A percentile compares a stretch with the other conserved stretches of the same genome.
phyloP scores from a whole-genome alignment of 2,113 vertebrate species.

The Dendrocopos noguchii region DNA sequence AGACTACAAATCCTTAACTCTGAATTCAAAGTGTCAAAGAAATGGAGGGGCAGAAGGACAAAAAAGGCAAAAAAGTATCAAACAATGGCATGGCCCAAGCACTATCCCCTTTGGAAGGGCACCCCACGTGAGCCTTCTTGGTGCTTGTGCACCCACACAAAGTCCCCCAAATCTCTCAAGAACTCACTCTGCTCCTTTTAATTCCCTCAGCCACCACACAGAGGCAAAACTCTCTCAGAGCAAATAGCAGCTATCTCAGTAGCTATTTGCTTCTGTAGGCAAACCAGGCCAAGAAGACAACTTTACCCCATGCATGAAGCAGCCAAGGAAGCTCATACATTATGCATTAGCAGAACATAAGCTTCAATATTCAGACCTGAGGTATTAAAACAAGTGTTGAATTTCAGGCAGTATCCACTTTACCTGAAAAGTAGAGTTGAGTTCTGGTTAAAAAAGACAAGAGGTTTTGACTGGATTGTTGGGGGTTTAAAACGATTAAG shows the following conservation, averaged over 20 bases:
- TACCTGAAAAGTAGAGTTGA: conserved; percentile 64
- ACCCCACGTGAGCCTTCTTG: accelerated
- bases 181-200: conserved; percentile 13
- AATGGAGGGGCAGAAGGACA: not conserved
- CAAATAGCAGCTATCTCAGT: conserved; percentile 26
- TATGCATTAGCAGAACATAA: conserved; percentile 48
- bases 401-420: conserved; percentile 68
- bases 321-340: conserved; percentile 60
- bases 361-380: conserved; percentile 46
- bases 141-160: not conserved
- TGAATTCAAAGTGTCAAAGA: not conserved
- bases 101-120: not conserved
- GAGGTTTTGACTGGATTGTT: not conserved
- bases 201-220: conserved; percentile 45
- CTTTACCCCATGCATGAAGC: conserved; percentile 52
- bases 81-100: not conserved
- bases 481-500: not conserved
- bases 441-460: conserved; percentile 31
- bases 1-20: not conserved
- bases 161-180: not conserved
- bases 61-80: not conserved
- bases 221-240: conserved; percentile 53
- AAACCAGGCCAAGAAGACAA: conserved; percentile 47
- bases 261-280: conserved; percentile 56
- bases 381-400: conserved; percentile 55